Percentiles rank a stretch among this genome's conserved stretches.
These are phyloP conservation scores for Brachionus rotundiformis DNA, from an alignment of 1,140 invertebrate genomes.

Conservation along the genomic window DNA sequence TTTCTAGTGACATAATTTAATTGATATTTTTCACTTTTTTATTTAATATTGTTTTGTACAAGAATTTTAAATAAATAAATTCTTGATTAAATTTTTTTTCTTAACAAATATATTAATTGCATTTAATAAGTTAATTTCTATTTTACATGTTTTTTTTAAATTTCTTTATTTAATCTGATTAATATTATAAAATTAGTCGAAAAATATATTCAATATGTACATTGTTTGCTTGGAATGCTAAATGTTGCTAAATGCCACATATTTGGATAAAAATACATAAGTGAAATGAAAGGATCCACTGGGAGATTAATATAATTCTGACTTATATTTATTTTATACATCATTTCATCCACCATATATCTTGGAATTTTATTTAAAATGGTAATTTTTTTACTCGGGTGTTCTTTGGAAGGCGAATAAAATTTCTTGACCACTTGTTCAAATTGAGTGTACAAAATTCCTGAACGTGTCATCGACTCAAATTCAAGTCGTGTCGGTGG, in stretches of 20 bases:
- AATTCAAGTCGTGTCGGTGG: slow-evolving; percentile 1
- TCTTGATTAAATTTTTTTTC: no score
- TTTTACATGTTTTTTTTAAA: no score
- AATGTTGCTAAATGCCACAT: not conserved
- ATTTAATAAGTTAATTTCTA: no score
- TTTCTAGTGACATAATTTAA: no score
- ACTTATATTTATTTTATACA: slow-evolving; percentile 4
- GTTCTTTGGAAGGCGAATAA: not conserved
- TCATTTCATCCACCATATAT: slow-evolving; percentile 34
- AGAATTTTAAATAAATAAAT: no score
- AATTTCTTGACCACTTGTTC: not conserved
- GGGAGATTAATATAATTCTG: not conserved
- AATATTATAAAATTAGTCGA: no score
- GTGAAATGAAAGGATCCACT: not conserved
- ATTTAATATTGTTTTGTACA: no score
- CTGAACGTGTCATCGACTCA: slow-evolving; percentile 1
- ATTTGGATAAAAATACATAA: slow-evolving; percentile 45
- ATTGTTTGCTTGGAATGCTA: not conserved
- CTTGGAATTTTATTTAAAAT: slow-evolving; percentile 3
- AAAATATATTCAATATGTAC: not conserved
- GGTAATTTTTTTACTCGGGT: not conserved
- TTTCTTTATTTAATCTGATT: not conserved
- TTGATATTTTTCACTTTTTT: no score
- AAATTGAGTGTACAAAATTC: slow-evolving; percentile 7
- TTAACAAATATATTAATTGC: no score